Percentiles rank a stretch among this genome's conserved stretches.
phyloP scores from a whole-genome alignment of 2,888 invertebrate species.

The Sipha maydis region DNA sequence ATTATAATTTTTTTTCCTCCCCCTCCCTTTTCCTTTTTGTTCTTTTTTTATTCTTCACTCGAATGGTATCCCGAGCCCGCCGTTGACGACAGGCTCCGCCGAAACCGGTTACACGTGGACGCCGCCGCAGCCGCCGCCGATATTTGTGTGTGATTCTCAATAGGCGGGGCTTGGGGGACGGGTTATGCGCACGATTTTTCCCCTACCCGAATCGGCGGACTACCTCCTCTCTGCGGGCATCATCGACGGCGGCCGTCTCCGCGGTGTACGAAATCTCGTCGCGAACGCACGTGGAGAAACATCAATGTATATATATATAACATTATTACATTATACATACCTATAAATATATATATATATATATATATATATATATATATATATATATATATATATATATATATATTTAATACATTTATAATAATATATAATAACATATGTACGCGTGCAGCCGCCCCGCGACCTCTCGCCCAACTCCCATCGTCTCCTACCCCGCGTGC shows the following conservation, averaged over 20 bases:
- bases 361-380: too few relatives aligned
- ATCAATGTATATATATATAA: too few relatives aligned
- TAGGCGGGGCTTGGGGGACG: constrained; percentile 61
- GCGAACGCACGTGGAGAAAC: constrained; percentile 27
- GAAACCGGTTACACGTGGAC: constrained; percentile 52
- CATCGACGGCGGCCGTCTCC: not conserved
- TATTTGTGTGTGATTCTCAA: constrained; percentile 21
- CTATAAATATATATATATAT: too few relatives aligned
- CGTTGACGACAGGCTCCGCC: constrained; percentile 51
- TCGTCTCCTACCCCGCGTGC: too few relatives aligned
- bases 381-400: too few relatives aligned
- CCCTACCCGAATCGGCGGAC: constrained; percentile 53
- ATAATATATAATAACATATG: too few relatives aligned
- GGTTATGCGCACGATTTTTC: constrained; percentile 58
- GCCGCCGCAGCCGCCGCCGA: not conserved
- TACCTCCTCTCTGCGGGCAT: constrained; percentile 45
- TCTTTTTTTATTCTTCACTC: not conserved
- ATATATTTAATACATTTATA: too few relatives aligned
- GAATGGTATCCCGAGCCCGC: constrained; percentile 25
- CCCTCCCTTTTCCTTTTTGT: not conserved
- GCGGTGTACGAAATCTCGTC: constrained; percentile 32
- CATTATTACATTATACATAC: too few relatives aligned
- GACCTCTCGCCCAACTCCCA: not conserved
- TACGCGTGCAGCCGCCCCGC: not conserved
- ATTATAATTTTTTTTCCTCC: constrained; percentile 8